A percentile compares a stretch with the other conserved stretches of the same genome.
phyloP scores from a whole-genome alignment of 2,113 vertebrate species.

The Rhea pennata region DNA sequence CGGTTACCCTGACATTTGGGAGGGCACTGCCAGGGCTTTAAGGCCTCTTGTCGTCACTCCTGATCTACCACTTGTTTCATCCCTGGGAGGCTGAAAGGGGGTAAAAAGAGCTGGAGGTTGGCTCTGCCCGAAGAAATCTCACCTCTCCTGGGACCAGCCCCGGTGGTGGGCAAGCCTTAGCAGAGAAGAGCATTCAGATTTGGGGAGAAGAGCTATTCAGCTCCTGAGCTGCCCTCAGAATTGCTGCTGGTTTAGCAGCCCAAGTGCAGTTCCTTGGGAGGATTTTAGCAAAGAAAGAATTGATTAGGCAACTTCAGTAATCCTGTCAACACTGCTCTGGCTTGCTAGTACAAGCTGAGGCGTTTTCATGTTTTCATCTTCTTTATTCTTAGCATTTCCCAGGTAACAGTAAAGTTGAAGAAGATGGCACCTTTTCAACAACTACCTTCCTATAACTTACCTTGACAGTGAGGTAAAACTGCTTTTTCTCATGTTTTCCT shows the following conservation, averaged over 20 bases:
- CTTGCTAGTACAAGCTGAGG: constrained; percentile 34
- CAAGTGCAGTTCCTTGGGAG: constrained; percentile 16
- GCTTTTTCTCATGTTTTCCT: not conserved
- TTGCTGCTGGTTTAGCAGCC: constrained; percentile 24
- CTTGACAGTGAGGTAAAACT: not conserved
- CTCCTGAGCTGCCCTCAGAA: not conserved
- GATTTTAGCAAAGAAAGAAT: constrained; percentile 64
- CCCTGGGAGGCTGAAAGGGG: not conserved
- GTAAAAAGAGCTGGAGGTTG: accelerated
- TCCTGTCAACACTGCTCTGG: constrained; percentile 52
- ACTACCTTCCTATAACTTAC: not conserved
- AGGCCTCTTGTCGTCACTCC: accelerated
- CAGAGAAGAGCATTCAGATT: not conserved
- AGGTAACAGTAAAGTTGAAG: constrained; percentile 12
- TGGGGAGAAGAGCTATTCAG: not conserved
- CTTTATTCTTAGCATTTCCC: not conserved
- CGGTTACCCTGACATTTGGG: not conserved
- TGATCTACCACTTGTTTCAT: not conserved
- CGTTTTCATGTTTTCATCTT: constrained; percentile 7
- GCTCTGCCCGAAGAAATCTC: not conserved
- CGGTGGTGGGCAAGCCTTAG: not conserved
- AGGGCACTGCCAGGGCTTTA: not conserved
- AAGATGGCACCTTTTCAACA: constrained; percentile 2
- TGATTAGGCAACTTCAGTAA: constrained; percentile 63
- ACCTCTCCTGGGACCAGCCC: not conserved